A percentile compares a stretch with the other conserved stretches of the same genome.
phyloP scores from a whole-genome alignment of 2,797 vertebrate genomes.

The Oreochromis grahami region DNA sequence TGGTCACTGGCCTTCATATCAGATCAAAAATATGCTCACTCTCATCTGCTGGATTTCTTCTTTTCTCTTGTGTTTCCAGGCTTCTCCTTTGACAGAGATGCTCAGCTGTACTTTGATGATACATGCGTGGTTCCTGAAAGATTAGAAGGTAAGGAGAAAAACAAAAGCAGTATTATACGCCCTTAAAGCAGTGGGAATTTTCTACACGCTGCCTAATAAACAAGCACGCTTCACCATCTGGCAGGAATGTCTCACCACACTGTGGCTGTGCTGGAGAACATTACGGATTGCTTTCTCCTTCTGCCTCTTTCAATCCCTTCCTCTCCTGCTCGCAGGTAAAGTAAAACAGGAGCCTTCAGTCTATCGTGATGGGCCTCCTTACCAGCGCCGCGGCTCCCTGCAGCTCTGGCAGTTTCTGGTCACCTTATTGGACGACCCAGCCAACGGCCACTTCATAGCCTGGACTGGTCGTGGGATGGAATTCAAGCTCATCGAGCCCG shows the following conservation, averaged over 20 bases:
- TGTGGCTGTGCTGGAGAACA: conserved; percentile 10
- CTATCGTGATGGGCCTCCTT: conserved; percentile 90
- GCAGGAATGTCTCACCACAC: conserved; percentile 54
- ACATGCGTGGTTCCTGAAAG: conserved; percentile 93
- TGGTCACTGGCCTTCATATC: not conserved
- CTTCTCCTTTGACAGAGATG: conserved; percentile 89
- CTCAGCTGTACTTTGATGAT: conserved; percentile 90
- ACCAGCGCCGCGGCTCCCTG: conserved; percentile 92
- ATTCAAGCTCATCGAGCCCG: conserved; percentile 95
- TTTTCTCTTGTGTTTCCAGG: conserved; percentile 59
- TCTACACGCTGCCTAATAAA: conserved; percentile 14
- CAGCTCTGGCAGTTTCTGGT: conserved; percentile 98
- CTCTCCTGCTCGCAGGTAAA: conserved; percentile 59
- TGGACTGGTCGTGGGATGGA: conserved; percentile 98
- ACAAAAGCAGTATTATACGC: not conserved
- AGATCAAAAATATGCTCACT: not conserved
- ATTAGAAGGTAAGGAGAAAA: conserved; percentile 82
- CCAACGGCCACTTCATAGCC: conserved; percentile 93
- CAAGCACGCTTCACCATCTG: conserved; percentile 35
- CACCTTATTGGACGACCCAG: conserved; percentile 90
- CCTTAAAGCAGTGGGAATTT: conserved; percentile 64
- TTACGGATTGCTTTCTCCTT: not conserved
- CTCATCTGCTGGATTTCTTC: not conserved
- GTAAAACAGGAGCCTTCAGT: conserved; percentile 82
- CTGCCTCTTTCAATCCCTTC: not conserved